Evolutionary conservation across 2,888 invertebrate species (phyloP).

Genomic region (Cheilosia soror): DNA sequence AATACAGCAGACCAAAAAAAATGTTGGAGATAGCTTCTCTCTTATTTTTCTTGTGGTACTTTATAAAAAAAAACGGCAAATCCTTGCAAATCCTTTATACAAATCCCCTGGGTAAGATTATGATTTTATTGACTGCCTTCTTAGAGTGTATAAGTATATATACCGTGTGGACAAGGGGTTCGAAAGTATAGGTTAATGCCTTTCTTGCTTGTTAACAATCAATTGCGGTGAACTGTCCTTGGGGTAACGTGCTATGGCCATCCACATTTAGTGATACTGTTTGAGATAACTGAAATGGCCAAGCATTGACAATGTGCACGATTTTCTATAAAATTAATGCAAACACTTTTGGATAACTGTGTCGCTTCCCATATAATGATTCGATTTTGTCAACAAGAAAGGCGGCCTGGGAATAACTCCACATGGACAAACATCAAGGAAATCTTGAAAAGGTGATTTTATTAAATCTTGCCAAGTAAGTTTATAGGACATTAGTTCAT

Average conservation of each 20-base stretch:
- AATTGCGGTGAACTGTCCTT: slow-evolving; percentile 37
- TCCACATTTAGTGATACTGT: slow-evolving; percentile 46
- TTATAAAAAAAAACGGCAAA: slow-evolving; percentile 42
- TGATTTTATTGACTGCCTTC: slow-evolving; percentile 65
- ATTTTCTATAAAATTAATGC: background rate
- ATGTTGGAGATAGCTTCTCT: slow-evolving; percentile 13
- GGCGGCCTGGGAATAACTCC: background rate
- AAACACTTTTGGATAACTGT: background rate
- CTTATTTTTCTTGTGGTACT: slow-evolving; percentile 17
- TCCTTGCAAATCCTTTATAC: slow-evolving; percentile 60
- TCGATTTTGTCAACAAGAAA: background rate
- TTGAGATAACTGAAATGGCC: slow-evolving; percentile 25
- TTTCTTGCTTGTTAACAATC: slow-evolving; percentile 66
- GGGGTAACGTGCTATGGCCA: slow-evolving; percentile 23
- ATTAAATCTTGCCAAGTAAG: background rate
- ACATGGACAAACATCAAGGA: background rate
- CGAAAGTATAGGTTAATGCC: slow-evolving; percentile 53
- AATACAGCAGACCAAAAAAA: slow-evolving; percentile 59
- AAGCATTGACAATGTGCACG: background rate
- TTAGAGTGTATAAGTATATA: background rate
- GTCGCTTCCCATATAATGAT: background rate
- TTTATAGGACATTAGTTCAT: background rate
- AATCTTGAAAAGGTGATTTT: background rate
- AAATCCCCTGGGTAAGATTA: slow-evolving; percentile 69
- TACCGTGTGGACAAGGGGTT: slow-evolving; percentile 4